Base-by-base conservation (phyloP, 2,888 invertebrate species). In the Sphaeridia pumilis region DNA sequence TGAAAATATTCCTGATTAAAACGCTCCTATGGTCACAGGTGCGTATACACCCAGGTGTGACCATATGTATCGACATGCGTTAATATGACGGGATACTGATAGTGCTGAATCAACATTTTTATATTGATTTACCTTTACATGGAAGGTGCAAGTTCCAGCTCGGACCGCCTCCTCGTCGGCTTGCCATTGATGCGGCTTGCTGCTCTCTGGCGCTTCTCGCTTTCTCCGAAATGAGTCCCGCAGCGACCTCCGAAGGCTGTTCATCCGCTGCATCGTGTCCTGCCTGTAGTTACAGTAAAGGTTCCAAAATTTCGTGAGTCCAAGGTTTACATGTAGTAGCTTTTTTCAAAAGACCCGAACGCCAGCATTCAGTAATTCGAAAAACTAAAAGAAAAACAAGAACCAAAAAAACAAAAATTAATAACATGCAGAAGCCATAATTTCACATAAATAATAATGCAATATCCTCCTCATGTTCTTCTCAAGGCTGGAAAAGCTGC, bases 121-220 rank as follows among this genome's bases (percentile, higher is more conserved):
- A 20, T 17, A 21, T 44, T 22, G n/a, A 63, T 68, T 65, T 66
- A 82, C 82, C 74, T 97, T 94, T 66, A 98, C 97, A 64, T 87
- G 84, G 76, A 98, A 98, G 68, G 86, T 87, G 76, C 98, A 99
- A 14, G 92, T 92, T 59, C 94, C 94, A 51, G 87, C 85, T 43
- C 95, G 78, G 25, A 98, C 98, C 47, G 93, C 89, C 51, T 85
- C 83, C 72, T 98, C 98, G 74, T 99, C 98, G 36, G 93, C 87
- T 71, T 93, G 92, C 95, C 95, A 97, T 70, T 92, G 92, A 72
- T 94, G 94, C 28, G 94, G 94, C 70, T 93, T 92, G 57, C 88
- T 89, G 59, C 89, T 87, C 74, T 93, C 94, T 4, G 89, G 87
- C 50, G 86, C 81, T 68, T 84, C 84, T 79, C 92, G 93, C 73